These are phyloP conservation scores for Argyrosomus japonicus DNA, from an alignment of 2,113 vertebrate species.

Conservation along the genomic window DNA sequence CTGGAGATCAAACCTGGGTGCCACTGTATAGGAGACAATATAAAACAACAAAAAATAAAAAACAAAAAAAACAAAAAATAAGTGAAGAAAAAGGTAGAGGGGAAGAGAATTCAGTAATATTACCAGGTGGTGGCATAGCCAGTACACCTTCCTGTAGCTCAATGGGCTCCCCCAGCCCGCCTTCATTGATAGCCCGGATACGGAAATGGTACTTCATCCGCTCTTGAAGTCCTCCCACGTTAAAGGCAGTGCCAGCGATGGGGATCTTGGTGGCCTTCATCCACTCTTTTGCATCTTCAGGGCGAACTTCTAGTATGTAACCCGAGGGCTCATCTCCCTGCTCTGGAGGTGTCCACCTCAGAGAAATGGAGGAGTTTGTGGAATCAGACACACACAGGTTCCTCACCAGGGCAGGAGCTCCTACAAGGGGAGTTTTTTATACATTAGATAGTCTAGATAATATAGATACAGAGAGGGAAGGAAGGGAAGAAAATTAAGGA, in stretches of 20 bases:
- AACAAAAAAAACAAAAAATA: background rate
- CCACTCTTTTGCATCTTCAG: conserved; percentile 77
- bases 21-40: conserved; percentile 29
- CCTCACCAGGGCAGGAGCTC: conserved; percentile 78
- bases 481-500: background rate
- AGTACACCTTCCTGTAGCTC: conserved; percentile 71
- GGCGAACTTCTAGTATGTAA: conserved; percentile 76
- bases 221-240: conserved; percentile 76
- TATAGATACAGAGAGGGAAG: background rate
- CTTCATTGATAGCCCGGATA: conserved; percentile 78
- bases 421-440: conserved; percentile 38
- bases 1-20: conserved; percentile 78
- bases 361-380: conserved; percentile 79
- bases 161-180: conserved; percentile 68
- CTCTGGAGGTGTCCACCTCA: conserved; percentile 76
- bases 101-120: conserved; percentile 13
- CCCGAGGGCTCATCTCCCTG: conserved; percentile 69
- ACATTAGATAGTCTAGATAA: background rate
- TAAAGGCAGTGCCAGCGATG: conserved; percentile 74
- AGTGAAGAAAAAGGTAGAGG: too few species aligned
- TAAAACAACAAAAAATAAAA: too few species aligned
- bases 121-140: conserved; percentile 80
- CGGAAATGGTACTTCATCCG: conserved; percentile 79
- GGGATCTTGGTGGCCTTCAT: conserved; percentile 78
- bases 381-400: conserved; percentile 75